Base-by-base conservation (phyloP, 2,888 invertebrate species). In the Alviniconcha strummeri region DNA sequence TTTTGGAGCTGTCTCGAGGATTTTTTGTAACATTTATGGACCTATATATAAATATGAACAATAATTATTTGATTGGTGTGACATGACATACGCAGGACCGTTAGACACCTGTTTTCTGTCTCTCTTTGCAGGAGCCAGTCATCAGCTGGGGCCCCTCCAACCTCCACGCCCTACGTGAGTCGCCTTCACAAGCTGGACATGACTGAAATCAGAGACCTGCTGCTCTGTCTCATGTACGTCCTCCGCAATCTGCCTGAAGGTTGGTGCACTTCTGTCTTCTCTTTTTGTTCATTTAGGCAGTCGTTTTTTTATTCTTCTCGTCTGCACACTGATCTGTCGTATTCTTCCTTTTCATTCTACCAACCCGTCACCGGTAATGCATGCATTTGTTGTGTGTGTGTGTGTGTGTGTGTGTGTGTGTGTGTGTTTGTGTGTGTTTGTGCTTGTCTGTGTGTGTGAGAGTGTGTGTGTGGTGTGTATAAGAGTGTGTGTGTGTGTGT, bases 201-300 rank as follows among this genome's bases (percentile, higher is more conserved):
- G 0, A 95, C 95, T 72, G 98, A 98, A 94, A 96, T 97, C 86
- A 97, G 96, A 92, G 98, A 98, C 94, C 95, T 98, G 87, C 95
- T 98, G 82, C 94, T 98, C 84, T 97, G 97, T 93, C 97, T 98
- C 84, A 95, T 99, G 86, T 98, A 97, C 94, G 96, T 98, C 83
- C 95, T 98, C 85, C 98, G 98, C 94, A 97, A 98, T 94, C 94
- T 98, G 88, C 97, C 97, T 75, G 97, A 98, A 92, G 94, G 94
- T 94, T 87, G 85, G 87, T 76, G 19, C 72, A n/a, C 17, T 54
- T 5, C 9, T 69, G 6, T 13, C n/a, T 69, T 69, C n/a, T 69
- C 17, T 69, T 69, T 69, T 69, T 69, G 7, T 4, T 69, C 64
- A 64, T 64, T 64, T 64, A 15, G 15, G 15, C 64, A 13, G 64